Evolutionary conservation across 2,113 vertebrate genomes (phyloP).

Genomic region (Camelus bactrianus): DNA sequence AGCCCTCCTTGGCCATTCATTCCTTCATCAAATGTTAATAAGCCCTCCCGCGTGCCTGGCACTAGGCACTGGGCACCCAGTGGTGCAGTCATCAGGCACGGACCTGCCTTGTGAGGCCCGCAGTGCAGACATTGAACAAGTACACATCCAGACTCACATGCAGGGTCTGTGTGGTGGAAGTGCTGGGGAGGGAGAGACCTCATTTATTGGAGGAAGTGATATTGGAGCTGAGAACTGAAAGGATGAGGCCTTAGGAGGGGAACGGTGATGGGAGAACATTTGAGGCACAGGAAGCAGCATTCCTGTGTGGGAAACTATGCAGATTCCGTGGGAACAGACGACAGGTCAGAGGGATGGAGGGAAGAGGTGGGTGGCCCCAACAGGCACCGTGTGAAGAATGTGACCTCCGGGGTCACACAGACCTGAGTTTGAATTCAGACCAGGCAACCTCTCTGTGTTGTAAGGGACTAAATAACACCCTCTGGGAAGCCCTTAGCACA

Average conservation of each 20-base stretch:
- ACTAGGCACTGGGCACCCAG: background rate
- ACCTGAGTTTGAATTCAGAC: background rate
- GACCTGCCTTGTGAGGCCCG: background rate
- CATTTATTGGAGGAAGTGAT: background rate
- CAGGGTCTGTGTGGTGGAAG: background rate
- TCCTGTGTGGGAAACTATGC: background rate
- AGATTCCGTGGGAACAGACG: background rate
- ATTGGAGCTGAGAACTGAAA: background rate
- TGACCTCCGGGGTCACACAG: background rate
- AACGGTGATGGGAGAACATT: background rate
- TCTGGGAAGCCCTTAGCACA: background rate
- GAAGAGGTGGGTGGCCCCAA: background rate
- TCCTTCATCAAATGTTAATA: background rate
- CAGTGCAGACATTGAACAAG: background rate
- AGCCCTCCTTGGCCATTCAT: background rate
- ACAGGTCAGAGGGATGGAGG: background rate
- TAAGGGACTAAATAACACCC: background rate
- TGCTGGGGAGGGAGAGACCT: background rate
- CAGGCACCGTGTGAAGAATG: background rate
- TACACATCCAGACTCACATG: background rate
- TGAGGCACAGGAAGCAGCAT: background rate
- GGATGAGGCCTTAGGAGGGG: background rate
- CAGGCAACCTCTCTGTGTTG: background rate
- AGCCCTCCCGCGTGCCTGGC: background rate
- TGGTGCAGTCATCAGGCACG: background rate